Base-by-base conservation (phyloP, 2,888 invertebrate species). In the Lepidocyrtoides sp. region DNA sequence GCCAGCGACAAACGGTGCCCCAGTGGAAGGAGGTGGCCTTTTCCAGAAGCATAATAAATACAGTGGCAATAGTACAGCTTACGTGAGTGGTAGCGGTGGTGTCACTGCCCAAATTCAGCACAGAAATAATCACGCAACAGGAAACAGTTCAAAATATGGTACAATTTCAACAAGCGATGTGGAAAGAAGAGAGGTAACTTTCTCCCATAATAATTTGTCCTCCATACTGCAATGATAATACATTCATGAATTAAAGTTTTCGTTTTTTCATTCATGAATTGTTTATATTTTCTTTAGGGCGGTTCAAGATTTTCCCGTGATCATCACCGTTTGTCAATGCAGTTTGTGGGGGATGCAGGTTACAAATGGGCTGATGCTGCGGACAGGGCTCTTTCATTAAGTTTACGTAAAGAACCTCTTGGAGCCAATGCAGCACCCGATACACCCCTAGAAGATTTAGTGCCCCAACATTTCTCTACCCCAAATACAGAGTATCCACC, bases 331-430 rank as follows among this genome's bases (percentile, higher is more conserved):
- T 96, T 98, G 60, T 98, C 98, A 0, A 98, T 98, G 97, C 98
- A 98, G 95, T 97, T 98, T 95, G 96, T 97, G n/a, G 97, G 97
- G 66, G 97, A 97, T 94, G 96, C 96, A 60, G 97, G 97, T 95
- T 96, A 95, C 83, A 95, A 95, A 92, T 98, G 98, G 98, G 96
- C 97, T 94, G 98, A 98, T 95, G 98, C 98, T 20, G 97, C 97
- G 0, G 98, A 98, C 93, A 96, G 94, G 82, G 94, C 94, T 23
- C 87, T 94, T 69, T 93, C 92, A 69, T 51, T 94, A 44, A 94
- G 86, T 97, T 97, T 90, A 89, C 96, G 98, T 69, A 97, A 97
- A 94, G 98, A 98, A 95, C 98, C 98, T 0, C 95, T 98, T 82
- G 98, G 98, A 0, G 98, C 97, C 91, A 97, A 97, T 92, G 95